A percentile compares a stretch with the other conserved stretches of the same genome.
phyloP scores from a whole-genome alignment of 1,140 invertebrate genomes.

The Anagrus nilaparvatae region DNA sequence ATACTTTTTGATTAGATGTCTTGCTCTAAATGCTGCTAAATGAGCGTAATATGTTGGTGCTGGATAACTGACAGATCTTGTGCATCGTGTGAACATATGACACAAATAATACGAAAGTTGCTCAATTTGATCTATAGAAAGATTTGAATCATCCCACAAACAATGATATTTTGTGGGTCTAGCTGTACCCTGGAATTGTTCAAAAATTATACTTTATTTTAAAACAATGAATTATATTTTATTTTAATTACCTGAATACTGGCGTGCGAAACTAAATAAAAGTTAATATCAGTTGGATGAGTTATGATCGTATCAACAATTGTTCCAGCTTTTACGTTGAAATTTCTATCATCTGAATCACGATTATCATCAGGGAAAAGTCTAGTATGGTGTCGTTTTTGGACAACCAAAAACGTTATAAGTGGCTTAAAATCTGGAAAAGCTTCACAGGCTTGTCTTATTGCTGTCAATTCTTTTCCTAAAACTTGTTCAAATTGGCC shows the following conservation, averaged over 20 bases:
- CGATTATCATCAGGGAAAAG: conserved; percentile 47
- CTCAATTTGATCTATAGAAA: conserved; percentile 67
- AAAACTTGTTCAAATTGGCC: conserved; percentile 68
- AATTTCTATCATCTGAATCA: conserved; percentile 42
- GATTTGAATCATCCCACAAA: conserved; percentile 65
- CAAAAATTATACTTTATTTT: no score
- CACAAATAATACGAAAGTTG: conserved; percentile 74
- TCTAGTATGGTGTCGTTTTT: conserved; percentile 82
- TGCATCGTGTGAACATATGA: conserved; percentile 77
- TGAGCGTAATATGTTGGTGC: conserved; percentile 89
- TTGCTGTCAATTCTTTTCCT: conserved; percentile 52
- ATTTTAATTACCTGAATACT: conserved; percentile 60
- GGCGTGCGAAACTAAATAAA: conserved; percentile 67
- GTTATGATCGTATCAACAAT: conserved; percentile 74
- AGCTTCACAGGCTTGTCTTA: conserved; percentile 53
- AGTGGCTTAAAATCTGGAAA: conserved; percentile 44
- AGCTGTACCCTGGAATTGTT: conserved; percentile 64
- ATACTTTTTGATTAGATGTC: conserved; percentile 48
- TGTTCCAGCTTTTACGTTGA: conserved; percentile 74
- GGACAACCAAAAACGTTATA: conserved; percentile 78
- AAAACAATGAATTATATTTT: no score
- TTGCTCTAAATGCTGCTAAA: conserved; percentile 71
- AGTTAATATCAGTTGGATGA: conserved; percentile 73
- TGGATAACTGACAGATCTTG: conserved; percentile 77
- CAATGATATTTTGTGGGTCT: conserved; percentile 79